Base-by-base conservation (phyloP, 2,888 invertebrate genomes). In the Amiota mariae region DNA sequence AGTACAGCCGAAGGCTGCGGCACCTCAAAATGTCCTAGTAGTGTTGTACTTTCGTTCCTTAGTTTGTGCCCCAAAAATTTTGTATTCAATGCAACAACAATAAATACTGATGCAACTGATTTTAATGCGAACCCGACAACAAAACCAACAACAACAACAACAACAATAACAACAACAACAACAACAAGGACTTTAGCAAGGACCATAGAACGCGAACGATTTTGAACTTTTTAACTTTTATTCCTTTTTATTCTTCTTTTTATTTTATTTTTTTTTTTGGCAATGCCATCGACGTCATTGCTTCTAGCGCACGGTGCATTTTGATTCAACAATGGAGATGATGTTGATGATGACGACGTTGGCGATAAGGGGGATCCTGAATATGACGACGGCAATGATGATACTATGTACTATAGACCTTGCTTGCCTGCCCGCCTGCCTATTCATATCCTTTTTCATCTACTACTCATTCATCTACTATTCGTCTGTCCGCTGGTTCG, bases 111-210 rank as follows among this genome's bases (percentile, higher is more conserved):
- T 63, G 67, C 67, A 83, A 83, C 82, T 83, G 82, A 83, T 83
- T 83, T 83, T 83, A 83, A 83, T 83, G 82, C 85, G 84, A 83
- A 84, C 85, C 84, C 36, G 85, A 83, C 82, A 82, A 85, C 82
- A 36, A 36, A 36, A 36, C 36, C 36, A 36, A 36, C 84, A 82
- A 72, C 84, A 24, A 24, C 36, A 36, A 36, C 36, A 36, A 2
- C 8, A 36, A 36, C 36, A 36, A 36, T 6, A 36, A 36, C 84
- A 24, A 24, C 36, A 36, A 36, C 36, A 36, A 2, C 8, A 36
- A 36, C 36, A 36, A 36, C 36, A 36, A 36, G 24, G 20, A 61
- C 61, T 61, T 13, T 36, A 36, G 67, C 67, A 83, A 83, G 36
- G 36, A 85, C 79, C 48, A 51, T 49, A 74, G 82, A 85, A 84